Evolutionary conservation across 2,797 vertebrate species (phyloP), one percentile per base, ranked within the genome.

Genomic region (Intellagama lesueurii): DNA sequence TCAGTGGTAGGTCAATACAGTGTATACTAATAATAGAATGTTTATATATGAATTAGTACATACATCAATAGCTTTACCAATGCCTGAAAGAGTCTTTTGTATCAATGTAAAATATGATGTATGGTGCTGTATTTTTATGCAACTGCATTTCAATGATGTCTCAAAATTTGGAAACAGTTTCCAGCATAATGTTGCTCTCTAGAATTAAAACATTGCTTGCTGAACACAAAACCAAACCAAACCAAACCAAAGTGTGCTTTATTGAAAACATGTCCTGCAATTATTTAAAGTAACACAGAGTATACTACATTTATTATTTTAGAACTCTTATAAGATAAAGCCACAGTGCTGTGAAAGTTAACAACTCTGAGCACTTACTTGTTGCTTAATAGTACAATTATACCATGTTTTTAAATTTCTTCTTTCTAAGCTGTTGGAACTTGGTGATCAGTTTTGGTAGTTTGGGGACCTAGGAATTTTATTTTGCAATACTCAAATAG

Each of bases 241-340:
- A 22, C 4, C 60, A 19, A 66, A 47, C 5, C 1, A 90, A 5
- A 40, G 30, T 64, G 44, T 49, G 2, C 8, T 83, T 93, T 92
- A 22, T 49, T 77, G 0, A 0, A 22, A 3, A 4, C 0, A 44
- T 89, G 82, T 88, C 7, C 30, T 69, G 40, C 24, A 81, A 14
- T 86, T 35, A 83, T 82, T 83, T 77, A 52, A 84, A 73, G 66
- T 11, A 26, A 3, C 40, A 85, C 40, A 44, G 30, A 77, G 89
- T 80, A 60, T 89, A 82, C 89, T 89, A 82, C 69, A 91, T 91
- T 94, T 92, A 93, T 91, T 94, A 92, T 95, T 95, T 88, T 91
- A 93, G 90, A 92, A 92, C 90, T 90, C 87, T 92, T 92, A 93
- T 94, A 64, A 92, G 90, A 90, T 91, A 81, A 44, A 5, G 32